phyloP scores from a whole-genome alignment of 53 echinoderm and acorn worm genomes.

The Patiria pectinifera region DNA sequence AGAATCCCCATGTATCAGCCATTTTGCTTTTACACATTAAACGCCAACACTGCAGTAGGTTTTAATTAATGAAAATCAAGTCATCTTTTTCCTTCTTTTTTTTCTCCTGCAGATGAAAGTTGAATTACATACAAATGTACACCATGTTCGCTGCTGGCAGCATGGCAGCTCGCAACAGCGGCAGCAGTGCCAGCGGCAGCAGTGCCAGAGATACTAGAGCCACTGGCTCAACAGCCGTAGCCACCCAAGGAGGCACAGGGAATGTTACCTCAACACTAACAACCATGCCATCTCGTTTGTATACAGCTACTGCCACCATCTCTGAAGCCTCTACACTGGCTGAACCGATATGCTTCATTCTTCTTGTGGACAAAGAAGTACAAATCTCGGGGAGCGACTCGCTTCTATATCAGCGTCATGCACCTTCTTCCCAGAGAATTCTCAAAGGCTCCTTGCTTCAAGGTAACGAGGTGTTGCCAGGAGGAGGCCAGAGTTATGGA shows the following conservation, averaged over 20 bases:
- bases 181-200: background rate
- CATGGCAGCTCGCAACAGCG: background rate
- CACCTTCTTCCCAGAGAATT: background rate
- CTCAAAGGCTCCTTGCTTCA: conserved; percentile 18
- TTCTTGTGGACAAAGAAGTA: conserved; percentile 35
- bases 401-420: background rate
- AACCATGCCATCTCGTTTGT: background rate
- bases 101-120: background rate
- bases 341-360: conserved; percentile 3
- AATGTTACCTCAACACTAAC: background rate
- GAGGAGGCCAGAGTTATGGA: background rate
- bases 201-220: background rate
- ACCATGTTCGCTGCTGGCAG: background rate
- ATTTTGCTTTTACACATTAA: too few species aligned
- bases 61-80: too few species aligned
- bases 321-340: background rate
- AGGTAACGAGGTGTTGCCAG: background rate
- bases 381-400: background rate
- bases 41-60: too few species aligned
- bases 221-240: background rate
- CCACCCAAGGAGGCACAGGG: background rate
- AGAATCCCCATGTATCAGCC: background rate
- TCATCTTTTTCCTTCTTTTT: background rate
- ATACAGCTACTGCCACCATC: background rate
- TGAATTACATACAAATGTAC: background rate